Percentiles rank a stretch among this genome's conserved stretches.
These are phyloP conservation scores for Leptocoma aspasia DNA, from an alignment of 2,113 vertebrate genomes.

Conservation along the genomic window DNA sequence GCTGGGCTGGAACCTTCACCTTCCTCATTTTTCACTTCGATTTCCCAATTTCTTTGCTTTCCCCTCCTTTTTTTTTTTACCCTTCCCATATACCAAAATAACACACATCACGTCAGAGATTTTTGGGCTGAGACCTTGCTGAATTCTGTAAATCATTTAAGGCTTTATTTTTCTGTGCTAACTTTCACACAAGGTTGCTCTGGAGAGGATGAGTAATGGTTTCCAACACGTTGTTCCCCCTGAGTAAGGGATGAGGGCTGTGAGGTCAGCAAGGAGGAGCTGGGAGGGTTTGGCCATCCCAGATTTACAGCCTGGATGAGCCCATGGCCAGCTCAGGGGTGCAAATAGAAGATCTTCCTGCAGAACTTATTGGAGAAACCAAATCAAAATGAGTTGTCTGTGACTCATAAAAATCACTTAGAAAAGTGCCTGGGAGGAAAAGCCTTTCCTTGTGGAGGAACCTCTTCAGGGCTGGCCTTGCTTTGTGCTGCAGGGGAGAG, in stretches of 20 bases:
- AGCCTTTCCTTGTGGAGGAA: neutral
- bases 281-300: neutral
- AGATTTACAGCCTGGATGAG: neutral
- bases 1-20: neutral
- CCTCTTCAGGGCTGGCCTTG: neutral
- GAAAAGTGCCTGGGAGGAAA: neutral
- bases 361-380: neutral
- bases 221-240: neutral
- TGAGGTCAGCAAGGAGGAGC: neutral
- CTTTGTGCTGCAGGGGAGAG: neutral
- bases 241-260: neutral
- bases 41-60: neutral
- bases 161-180: neutral
- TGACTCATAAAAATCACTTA: neutral
- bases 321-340: accelerated
- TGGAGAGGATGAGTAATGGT: neutral
- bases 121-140: neutral
- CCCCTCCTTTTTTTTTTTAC: neutral
- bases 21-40: neutral
- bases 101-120: accelerated
- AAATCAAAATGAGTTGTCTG: neutral
- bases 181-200: neutral
- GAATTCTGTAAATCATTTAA: neutral
- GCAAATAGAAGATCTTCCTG: neutral
- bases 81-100: neutral